Evolutionary conservation across 2,888 invertebrate genomes (phyloP), one percentile per base, ranked within the genome.

Genomic region (Nomada fucata): DNA sequence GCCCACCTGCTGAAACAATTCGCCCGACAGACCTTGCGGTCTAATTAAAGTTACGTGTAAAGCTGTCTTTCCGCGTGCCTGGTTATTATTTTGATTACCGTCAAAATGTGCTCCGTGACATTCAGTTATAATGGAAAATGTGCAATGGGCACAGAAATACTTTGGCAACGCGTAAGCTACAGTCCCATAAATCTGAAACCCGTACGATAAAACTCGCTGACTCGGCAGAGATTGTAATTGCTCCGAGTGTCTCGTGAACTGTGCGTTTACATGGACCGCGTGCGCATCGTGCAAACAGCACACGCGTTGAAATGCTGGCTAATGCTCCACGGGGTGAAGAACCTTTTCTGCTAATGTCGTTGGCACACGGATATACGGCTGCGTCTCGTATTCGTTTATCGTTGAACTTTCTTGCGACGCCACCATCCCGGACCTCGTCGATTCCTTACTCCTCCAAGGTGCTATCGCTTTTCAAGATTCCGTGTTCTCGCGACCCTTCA

Each of bases 141-240:
- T 60, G 29, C 44, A 74, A 47, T 26, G 7, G 67, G 83, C 83
- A 79, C 77, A 82, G 88, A 85, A 89, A 88, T 88, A 88, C 78
- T 79, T 71, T 82, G 68, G 68, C 77, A 59, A 42, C 63, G 71
- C 44, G 68, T 55, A 75, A 78, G 72, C 79, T 77, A 50, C 81
- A 75, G 64, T 59, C 68, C 75, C 77, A 88, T 91, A 90, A 90
- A 91, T 91, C 89, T 85, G 86, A 84, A 87, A 86, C 73, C 79
- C 75, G 85, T 80, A 86, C 88, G 87, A 88, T 90, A 89, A 91
- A 90, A 89, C 87, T 86, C 79, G 83, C 85, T 87, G 87, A 88
- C 85, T 89, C 85, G 85, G 88, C 85, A 83, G 87, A 79, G 86
- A 87, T 84, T 89, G 89, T 91, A 91, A 91, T 91, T 91, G 90